Percentiles rank a stretch among this genome's conserved stretches.
Evolutionary conservation across 2,888 invertebrate species (phyloP).

Genomic region (Drosophila niveifrons): DNA sequence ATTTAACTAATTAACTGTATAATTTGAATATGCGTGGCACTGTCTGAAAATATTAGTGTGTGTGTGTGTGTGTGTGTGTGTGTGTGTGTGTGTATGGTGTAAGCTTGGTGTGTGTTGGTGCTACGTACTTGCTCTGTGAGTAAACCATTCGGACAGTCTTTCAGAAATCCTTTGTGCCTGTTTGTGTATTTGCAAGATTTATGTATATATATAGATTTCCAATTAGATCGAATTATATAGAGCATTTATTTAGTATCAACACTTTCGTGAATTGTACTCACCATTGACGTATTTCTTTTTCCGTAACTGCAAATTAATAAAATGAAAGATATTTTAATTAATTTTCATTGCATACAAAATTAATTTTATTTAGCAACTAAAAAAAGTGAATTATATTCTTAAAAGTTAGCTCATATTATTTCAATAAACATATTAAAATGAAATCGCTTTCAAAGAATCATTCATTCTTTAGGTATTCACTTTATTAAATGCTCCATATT

Average conservation of each 20-base stretch:
- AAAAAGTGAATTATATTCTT: background rate
- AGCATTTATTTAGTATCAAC: background rate
- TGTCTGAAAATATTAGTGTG: background rate
- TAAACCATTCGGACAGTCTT: conserved; percentile 98
- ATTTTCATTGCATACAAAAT: no score
- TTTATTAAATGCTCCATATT: no score
- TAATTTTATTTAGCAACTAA: no score
- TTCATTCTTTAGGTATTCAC: no score
- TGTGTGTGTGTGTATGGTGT: background rate
- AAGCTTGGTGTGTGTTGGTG: background rate
- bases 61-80: background rate
- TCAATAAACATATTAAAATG: no score
- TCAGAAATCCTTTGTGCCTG: conserved; percentile 98
- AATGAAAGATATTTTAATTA: conserved; percentile 16
- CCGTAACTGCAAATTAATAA: conserved; percentile 78
- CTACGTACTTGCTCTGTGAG: conserved; percentile 95
- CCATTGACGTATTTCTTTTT: conserved; percentile 84
- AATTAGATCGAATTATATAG: conserved; percentile 12
- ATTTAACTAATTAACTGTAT: conserved; percentile 74
- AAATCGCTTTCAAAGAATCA: no score
- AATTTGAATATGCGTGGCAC: conserved; percentile 56
- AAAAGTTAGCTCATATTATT: no score
- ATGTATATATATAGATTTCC: conserved; percentile 4
- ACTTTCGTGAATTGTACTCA: conserved; percentile 62
- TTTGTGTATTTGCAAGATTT: conserved; percentile 22